A percentile compares a stretch with the other conserved stretches of the same genome.
Conservation (phyloP, 2,888 invertebrate species). For the Sminthurinus aureus region DNA sequence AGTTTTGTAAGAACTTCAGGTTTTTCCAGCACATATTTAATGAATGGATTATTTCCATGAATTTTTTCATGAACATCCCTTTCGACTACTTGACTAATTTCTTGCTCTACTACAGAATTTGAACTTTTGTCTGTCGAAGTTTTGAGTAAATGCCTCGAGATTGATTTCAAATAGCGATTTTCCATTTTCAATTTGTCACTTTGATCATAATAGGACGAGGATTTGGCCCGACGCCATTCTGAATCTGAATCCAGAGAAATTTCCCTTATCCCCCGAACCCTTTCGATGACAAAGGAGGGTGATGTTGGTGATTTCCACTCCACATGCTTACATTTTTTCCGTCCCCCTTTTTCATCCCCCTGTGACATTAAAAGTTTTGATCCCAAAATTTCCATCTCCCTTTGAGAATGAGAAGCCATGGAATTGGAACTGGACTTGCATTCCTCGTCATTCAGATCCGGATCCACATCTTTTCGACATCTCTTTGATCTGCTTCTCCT, state of each 20-base stretch:
- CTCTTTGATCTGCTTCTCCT: neutral
- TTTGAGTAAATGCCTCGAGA: neutral
- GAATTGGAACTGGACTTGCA: neutral
- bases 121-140: neutral
- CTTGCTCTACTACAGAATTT: neutral
- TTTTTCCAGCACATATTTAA: neutral
- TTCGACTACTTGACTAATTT: neutral
- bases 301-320: too few species aligned
- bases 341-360: neutral
- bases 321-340: too few species aligned
- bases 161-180: neutral
- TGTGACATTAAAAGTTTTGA: neutral
- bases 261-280: neutral
- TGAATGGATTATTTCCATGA: neutral
- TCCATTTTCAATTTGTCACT: neutral
- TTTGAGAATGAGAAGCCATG: neutral
- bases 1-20: neutral
- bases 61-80: neutral
- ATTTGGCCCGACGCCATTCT: neutral
- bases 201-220: neutral
- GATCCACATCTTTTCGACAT: too few species aligned
- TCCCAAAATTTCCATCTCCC: neutral
- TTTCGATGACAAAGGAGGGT: neutral
- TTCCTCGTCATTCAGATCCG: neutral
- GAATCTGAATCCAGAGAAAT: neutral